Percentiles rank a stretch among this genome's conserved stretches.
phyloP scores from a whole-genome alignment of 2,113 vertebrate genomes.

The Pelvicachromis taeniatus region DNA sequence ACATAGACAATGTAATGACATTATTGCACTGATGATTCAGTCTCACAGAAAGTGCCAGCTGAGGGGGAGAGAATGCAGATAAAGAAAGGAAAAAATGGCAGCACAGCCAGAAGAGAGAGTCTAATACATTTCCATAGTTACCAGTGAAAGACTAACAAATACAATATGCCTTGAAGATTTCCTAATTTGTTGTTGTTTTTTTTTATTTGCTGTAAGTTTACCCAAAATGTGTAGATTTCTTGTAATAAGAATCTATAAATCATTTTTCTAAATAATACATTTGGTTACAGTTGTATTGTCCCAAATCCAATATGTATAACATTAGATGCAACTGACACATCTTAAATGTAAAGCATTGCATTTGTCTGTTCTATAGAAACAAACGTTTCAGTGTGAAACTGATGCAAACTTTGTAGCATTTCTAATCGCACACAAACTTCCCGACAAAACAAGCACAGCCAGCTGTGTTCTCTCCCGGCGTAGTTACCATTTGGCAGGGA shows the following conservation, averaged over 20 bases:
- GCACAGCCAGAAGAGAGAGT: neutral
- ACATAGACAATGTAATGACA: neutral
- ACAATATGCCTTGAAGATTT: neutral
- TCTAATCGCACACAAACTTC: neutral
- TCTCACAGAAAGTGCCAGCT: slow-evolving; percentile 11
- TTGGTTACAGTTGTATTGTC: neutral
- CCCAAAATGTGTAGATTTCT: neutral
- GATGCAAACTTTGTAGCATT: neutral
- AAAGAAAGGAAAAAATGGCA: neutral
- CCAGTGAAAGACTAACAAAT: neutral
- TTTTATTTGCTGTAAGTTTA: neutral
- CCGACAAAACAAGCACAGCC: neutral
- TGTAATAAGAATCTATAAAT: neutral
- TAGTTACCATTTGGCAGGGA: slow-evolving; percentile 85
- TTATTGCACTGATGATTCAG: slow-evolving; percentile 9
- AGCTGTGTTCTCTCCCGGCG: neutral
- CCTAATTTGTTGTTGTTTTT: neutral
- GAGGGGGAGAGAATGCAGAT: slow-evolving; percentile 23
- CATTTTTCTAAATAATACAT: neutral
- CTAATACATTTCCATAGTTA: slow-evolving; percentile 32
- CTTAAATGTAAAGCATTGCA: neutral
- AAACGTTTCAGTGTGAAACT: neutral
- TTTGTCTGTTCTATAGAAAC: neutral
- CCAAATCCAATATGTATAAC: neutral
- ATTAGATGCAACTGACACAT: neutral